phyloP scores from a whole-genome alignment of 2,113 vertebrate species.

The Piprites chloris region DNA sequence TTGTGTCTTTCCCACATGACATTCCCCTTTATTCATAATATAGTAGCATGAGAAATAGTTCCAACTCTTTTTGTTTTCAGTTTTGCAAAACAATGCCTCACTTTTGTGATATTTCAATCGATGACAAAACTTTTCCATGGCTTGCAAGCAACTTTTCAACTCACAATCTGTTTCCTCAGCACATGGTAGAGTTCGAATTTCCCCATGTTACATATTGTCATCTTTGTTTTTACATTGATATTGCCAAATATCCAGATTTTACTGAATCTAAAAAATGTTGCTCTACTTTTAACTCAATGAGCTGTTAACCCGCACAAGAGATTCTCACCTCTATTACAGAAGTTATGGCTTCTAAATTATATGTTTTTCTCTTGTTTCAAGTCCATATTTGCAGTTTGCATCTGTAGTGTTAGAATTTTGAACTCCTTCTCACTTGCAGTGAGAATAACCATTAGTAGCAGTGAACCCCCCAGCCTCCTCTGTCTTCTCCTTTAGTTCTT shows the following conservation, averaged over 20 bases:
- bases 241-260: neutral
- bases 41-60: neutral
- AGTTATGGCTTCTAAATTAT: neutral
- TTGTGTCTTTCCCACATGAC: neutral
- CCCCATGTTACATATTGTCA: neutral
- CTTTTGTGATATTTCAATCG: neutral
- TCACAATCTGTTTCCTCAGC: neutral
- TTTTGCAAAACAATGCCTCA: neutral
- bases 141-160: neutral
- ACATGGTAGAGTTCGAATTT: neutral
- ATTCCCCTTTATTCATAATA: neutral
- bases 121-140: neutral
- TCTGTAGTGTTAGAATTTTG: neutral
- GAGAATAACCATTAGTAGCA: neutral
- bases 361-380: neutral
- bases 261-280: neutral
- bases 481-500: neutral
- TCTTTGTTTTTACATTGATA: neutral
- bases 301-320: neutral
- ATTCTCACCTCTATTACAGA: neutral
- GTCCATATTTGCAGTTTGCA: neutral
- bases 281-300: neutral
- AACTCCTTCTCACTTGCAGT: neutral
- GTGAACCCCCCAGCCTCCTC: neutral
- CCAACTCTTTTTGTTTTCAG: neutral